These are phyloP conservation scores for Hirundichthys speculiger DNA, from an alignment of 2,113 vertebrate species.

Conservation along the genomic window DNA sequence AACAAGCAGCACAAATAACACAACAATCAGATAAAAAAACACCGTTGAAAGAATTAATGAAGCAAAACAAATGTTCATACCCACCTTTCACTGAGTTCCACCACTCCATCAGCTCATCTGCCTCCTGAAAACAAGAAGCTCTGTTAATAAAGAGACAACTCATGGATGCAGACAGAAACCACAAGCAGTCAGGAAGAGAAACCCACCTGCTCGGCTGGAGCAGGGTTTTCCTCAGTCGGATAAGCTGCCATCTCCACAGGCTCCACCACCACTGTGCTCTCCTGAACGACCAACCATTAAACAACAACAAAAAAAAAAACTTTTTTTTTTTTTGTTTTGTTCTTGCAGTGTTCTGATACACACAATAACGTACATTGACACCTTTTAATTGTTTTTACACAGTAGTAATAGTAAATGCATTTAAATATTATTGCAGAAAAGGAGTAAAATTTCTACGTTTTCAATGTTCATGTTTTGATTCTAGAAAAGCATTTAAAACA, in stretches of 20 bases:
- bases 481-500: too few relatives aligned
- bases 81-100: slow-evolving; percentile 77
- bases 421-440: too few relatives aligned
- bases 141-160: background rate
- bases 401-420: too few relatives aligned
- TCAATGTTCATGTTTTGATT: too few relatives aligned
- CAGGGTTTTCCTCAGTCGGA: slow-evolving; percentile 40
- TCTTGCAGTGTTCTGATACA: too few relatives aligned
- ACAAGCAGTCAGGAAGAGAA: background rate
- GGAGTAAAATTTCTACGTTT: too few relatives aligned
- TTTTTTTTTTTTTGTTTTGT: too few relatives aligned
- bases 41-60: background rate
- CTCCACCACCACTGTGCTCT: slow-evolving; percentile 61
- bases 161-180: accelerated
- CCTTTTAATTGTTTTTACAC: too few relatives aligned
- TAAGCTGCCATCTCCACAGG: slow-evolving; percentile 68
- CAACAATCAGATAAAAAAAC: too few relatives aligned
- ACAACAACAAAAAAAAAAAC: background rate
- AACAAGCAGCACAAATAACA: slow-evolving; percentile 7
- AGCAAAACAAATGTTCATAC: background rate
- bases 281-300: too few relatives aligned
- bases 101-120: slow-evolving; percentile 72
- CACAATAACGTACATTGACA: too few relatives aligned
- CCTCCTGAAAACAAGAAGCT: slow-evolving; percentile 46
- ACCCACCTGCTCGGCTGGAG: slow-evolving; percentile 36